These are phyloP conservation scores for Drosophila cardini DNA, from an alignment of 1,140 invertebrate species.

Conservation along the genomic window DNA sequence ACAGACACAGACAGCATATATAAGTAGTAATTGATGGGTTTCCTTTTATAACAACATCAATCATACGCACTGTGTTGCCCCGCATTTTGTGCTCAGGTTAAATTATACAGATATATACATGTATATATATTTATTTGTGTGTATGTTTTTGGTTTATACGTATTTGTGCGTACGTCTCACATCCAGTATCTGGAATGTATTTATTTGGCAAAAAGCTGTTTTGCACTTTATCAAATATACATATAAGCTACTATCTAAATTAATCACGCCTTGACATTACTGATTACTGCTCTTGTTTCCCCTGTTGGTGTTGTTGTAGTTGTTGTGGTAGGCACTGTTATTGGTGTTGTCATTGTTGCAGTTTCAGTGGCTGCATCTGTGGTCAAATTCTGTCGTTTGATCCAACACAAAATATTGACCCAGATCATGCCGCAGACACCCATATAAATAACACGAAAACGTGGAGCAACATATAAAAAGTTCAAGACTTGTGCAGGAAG, in stretches of 20 bases:
- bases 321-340: slow-evolving; percentile 10
- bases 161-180: slow-evolving; percentile 2
- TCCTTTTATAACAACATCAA: slow-evolving; percentile 80
- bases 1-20: slow-evolving; percentile 53
- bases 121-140: background rate
- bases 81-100: slow-evolving; percentile 61
- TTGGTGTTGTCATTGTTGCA: slow-evolving; percentile 7
- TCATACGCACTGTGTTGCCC: slow-evolving; percentile 73
- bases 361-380: slow-evolving; percentile 16
- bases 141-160: slow-evolving; percentile 18
- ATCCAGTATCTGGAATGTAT: slow-evolving; percentile 47
- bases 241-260: slow-evolving; percentile 47
- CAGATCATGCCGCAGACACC: slow-evolving; percentile 90
- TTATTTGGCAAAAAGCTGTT: slow-evolving; percentile 63
- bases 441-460: slow-evolving; percentile 89
- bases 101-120: slow-evolving; percentile 54
- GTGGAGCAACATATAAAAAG: slow-evolving; percentile 89
- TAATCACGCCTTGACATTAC: slow-evolving; percentile 35
- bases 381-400: slow-evolving; percentile 87
- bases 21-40: slow-evolving; percentile 81
- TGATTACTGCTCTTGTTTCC: slow-evolving; percentile 13
- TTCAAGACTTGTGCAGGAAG: slow-evolving; percentile 91
- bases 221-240: slow-evolving; percentile 54
- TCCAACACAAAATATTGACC: slow-evolving; percentile 91
- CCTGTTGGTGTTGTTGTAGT: slow-evolving; percentile 12